Conservation (phyloP, 2,797 vertebrate species). For the Limosa lapponica region DNA sequence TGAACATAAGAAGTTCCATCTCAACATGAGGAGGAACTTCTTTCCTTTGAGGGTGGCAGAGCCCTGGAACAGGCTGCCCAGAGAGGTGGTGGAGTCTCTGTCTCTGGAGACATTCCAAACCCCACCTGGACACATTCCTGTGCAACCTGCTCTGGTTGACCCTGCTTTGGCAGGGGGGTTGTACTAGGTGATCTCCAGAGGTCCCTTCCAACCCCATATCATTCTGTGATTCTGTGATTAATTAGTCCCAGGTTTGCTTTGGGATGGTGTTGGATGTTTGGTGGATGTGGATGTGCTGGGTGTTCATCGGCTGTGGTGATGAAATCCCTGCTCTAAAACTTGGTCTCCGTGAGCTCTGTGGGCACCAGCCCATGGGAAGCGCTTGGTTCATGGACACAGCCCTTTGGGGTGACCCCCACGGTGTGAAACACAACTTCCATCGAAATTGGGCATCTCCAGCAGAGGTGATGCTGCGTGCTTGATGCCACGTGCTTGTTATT, state of each 20-base stretch:
- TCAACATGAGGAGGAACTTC: no score
- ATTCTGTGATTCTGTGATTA: neutral
- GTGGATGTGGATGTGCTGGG: neutral
- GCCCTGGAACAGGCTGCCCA: no score
- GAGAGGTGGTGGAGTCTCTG: no score
- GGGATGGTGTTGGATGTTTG: neutral
- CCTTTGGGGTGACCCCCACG: neutral
- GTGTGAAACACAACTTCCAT: rapidly evolving
- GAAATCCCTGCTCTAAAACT: neutral
- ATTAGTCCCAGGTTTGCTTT: neutral
- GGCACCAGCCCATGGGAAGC: rapidly evolving
- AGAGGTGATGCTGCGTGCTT: rapidly evolving
- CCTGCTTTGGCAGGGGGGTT: no score
- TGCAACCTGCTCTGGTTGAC: no score
- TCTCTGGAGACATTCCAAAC: no score
- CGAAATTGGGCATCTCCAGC: neutral
- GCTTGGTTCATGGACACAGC: rapidly evolving
- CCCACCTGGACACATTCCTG: no score
- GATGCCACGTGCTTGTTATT: rapidly evolving
- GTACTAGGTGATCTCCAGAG: no score
- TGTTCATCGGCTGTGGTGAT: rapidly evolving
- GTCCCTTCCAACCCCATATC: no score
- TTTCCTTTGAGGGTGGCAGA: no score
- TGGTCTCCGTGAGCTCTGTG: rapidly evolving
- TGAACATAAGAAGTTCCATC: no score